Conservation (phyloP, 2,113 vertebrate genomes). For the Numenius arquata region DNA sequence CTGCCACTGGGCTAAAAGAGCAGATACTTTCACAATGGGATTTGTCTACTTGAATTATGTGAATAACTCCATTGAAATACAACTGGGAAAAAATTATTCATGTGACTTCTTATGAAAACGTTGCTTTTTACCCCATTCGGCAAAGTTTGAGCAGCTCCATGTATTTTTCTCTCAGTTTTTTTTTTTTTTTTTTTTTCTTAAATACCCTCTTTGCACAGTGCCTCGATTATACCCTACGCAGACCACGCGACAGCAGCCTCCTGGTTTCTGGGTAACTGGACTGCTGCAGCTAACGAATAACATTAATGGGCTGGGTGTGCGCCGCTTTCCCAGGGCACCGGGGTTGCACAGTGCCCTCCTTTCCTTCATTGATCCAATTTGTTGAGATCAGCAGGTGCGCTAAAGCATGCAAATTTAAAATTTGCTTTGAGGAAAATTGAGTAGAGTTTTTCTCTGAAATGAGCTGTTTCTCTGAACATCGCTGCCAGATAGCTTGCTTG, state of each 20-base stretch:
- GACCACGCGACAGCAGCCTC: neutral
- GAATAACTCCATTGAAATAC: constrained; percentile 32
- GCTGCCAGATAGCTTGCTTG: constrained; percentile 2
- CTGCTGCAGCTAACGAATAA: neutral
- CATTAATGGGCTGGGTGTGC: neutral
- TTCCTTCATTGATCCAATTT: neutral
- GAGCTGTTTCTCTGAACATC: neutral
- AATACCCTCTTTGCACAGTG: neutral
- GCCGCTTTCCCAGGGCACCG: neutral
- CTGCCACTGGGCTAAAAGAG: constrained; percentile 10
- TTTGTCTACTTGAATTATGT: constrained; percentile 46
- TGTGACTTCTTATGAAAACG: neutral
- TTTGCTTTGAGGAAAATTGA: neutral
- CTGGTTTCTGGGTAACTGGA: neutral
- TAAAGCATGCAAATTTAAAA: neutral
- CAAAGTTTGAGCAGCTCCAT: neutral
- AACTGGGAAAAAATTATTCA: neutral
- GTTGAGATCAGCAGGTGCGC: neutral
- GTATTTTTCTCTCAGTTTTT: neutral
- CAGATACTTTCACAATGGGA: constrained; percentile 34
- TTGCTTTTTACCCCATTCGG: neutral
- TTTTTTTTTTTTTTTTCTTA: neutral
- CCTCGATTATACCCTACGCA: neutral
- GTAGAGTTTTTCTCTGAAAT: neutral
- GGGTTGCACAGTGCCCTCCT: neutral